phyloP scores from a whole-genome alignment of 2,888 invertebrate species.

The Mayetiola destructor region DNA sequence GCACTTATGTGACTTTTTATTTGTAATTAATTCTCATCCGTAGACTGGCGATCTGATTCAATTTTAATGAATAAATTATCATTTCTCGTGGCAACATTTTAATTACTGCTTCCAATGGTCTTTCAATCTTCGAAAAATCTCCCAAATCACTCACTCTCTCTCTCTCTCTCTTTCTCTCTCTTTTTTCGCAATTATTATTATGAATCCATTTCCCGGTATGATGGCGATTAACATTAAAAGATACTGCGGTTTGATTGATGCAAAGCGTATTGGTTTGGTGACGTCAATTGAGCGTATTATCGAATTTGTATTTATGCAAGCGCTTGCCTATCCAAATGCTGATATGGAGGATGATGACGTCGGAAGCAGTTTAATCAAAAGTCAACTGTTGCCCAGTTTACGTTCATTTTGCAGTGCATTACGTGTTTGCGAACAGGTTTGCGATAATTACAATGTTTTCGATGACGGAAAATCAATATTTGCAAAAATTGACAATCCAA shows the following conservation, averaged over 20 bases:
- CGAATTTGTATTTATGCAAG: conserved; percentile 82
- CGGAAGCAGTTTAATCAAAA: conserved; percentile 66
- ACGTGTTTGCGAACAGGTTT: conserved; percentile 73
- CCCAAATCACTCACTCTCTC: not conserved
- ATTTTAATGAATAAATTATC: no score
- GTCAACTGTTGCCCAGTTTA: conserved; percentile 64
- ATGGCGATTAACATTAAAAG: no score
- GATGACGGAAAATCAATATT: conserved; percentile 54
- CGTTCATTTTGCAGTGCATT: conserved; percentile 81
- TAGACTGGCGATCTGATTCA: no score
- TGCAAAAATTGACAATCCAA: conserved; percentile 43
- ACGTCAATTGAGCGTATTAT: conserved; percentile 77
- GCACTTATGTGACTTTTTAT: no score
- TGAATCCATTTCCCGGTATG: not conserved
- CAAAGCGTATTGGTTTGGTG: conserved; percentile 62
- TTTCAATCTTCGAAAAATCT: no score
- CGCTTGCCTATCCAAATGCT: conserved; percentile 61
- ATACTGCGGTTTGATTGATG: conserved; percentile 70
- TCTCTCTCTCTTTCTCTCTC: not conserved
- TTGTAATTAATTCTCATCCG: no score
- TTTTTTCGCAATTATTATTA: not conserved
- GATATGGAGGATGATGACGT: conserved; percentile 71
- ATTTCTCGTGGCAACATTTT: no score
- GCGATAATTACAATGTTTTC: conserved; percentile 61
- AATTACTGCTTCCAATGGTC: no score